Conservation (phyloP, 2,113 vertebrate genomes). For the Oxyruncus cristatus region DNA sequence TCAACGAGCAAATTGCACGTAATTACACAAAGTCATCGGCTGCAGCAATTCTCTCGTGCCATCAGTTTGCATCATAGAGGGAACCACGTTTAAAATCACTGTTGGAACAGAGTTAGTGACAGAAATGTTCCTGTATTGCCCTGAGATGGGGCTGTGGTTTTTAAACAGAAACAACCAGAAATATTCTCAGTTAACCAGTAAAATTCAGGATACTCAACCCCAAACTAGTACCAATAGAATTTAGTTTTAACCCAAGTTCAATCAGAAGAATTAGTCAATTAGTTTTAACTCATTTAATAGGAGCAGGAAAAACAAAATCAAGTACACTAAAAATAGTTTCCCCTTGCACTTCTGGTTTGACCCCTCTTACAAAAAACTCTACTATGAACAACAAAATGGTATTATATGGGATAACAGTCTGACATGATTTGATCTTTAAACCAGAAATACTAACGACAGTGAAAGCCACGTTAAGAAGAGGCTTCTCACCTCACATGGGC, state of each 20-base stretch:
- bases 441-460: background rate
- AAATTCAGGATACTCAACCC: background rate
- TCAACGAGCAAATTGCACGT: accelerated
- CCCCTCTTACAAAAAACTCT: background rate
- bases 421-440: background rate
- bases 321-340: background rate
- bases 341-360: background rate
- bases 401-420: background rate
- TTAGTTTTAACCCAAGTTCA: background rate
- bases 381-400: background rate
- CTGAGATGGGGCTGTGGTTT: background rate
- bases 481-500: background rate
- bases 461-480: background rate
- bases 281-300: background rate
- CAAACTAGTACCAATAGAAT: background rate
- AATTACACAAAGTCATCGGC: background rate
- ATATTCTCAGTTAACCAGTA: background rate
- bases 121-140: accelerated
- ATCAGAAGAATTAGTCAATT: background rate
- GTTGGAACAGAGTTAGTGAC: background rate
- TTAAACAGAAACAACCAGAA: background rate
- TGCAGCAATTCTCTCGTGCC: background rate
- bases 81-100: background rate
- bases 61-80: background rate
- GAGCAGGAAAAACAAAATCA: background rate